A percentile compares a stretch with the other conserved stretches of the same genome.
These are phyloP conservation scores for Catocala nupta DNA, from an alignment of 2,888 invertebrate species.

Conservation along the genomic window DNA sequence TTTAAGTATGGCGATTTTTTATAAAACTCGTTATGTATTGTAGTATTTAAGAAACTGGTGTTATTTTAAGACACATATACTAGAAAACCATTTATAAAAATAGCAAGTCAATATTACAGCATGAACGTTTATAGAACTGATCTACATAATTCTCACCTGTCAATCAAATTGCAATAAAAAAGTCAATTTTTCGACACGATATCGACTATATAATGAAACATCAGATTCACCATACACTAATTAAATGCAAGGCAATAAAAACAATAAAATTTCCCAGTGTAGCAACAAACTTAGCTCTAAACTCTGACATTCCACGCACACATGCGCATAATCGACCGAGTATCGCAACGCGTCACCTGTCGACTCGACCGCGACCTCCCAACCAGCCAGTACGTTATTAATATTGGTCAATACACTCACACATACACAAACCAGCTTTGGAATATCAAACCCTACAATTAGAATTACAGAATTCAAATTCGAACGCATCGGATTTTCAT, in stretches of 20 bases:
- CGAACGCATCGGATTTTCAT: conserved; percentile 51
- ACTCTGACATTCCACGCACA: conserved; percentile 83
- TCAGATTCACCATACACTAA: conserved; percentile 27
- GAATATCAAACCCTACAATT: conserved; percentile 57
- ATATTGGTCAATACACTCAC: conserved; percentile 82
- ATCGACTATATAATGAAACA: conserved; percentile 17
- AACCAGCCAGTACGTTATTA: conserved; percentile 75
- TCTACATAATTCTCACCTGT: conserved; percentile 24
- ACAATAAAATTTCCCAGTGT: conserved; percentile 49
- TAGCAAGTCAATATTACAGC: no score
- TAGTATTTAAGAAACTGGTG: no score
- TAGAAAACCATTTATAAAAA: no score
- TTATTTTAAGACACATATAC: no score
- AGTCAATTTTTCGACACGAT: conserved; percentile 10
- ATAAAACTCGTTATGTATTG: no score
- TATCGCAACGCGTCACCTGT: conserved; percentile 80
- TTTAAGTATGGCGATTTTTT: no score
- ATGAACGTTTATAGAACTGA: conserved; percentile 2
- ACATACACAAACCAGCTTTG: conserved; percentile 38
- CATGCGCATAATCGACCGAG: conserved; percentile 62
- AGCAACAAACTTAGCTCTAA: conserved; percentile 58
- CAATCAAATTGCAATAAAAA: conserved; percentile 16
- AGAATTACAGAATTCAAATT: conserved; percentile 53
- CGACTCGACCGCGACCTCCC: conserved; percentile 80
- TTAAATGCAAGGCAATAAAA: conserved; percentile 46